Percentiles rank a stretch among this genome's conserved stretches.
Evolutionary conservation across 2,888 invertebrate species (phyloP).

Genomic region (Noctuana brunneofusca): DNA sequence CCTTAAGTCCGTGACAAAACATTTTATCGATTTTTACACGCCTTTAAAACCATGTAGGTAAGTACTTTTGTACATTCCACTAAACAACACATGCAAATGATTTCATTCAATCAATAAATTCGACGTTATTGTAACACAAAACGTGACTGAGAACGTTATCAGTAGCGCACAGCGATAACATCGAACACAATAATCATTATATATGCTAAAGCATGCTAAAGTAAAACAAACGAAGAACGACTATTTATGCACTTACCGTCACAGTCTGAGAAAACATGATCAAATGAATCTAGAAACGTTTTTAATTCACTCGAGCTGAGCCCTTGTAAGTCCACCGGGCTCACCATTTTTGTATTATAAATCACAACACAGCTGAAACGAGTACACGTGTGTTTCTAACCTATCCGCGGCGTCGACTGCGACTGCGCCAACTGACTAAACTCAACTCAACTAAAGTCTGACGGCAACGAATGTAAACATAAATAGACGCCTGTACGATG

Average conservation of each 20-base stretch:
- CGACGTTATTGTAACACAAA: no score
- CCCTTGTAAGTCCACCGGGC: conserved; percentile 66
- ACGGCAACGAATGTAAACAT: background rate
- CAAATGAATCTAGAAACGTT: conserved; percentile 84
- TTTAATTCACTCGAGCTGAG: conserved; percentile 70
- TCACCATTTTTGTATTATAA: conserved; percentile 38
- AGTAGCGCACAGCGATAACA: background rate
- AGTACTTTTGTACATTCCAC: no score
- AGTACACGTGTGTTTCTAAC: conserved; percentile 63
- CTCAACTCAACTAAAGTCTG: background rate
- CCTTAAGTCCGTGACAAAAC: no score
- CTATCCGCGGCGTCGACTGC: conserved; percentile 58
- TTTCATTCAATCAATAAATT: no score
- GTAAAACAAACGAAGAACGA: background rate
- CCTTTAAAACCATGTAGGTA: no score
- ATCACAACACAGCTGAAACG: conserved; percentile 11
- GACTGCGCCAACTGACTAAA: conserved; percentile 51
- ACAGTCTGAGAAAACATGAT: conserved; percentile 89
- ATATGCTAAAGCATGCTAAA: background rate
- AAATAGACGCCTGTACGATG: background rate
- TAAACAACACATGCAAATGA: no score
- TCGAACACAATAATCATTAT: background rate
- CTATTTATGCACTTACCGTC: conserved; percentile 86
- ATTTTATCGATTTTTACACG: no score
- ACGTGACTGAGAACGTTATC: background rate